Evolutionary conservation across 2,888 invertebrate species (phyloP).

Genomic region (Chaitophorus viminalis): DNA sequence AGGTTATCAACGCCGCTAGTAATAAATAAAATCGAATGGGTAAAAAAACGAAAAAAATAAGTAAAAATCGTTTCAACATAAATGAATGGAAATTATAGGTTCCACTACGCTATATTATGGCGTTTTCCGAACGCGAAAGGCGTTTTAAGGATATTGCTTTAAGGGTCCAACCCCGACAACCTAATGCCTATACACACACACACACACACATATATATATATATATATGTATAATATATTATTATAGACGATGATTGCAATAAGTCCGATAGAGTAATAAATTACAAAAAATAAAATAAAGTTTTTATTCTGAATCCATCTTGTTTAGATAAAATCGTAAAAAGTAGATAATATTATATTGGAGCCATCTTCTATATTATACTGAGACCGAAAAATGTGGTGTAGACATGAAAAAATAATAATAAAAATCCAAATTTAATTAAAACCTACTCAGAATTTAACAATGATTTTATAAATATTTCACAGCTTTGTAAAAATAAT

Average conservation of each 20-base stretch:
- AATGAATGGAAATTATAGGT: conserved; percentile 54
- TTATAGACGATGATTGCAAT: conserved; percentile 1
- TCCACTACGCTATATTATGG: conserved; percentile 30
- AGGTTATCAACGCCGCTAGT: conserved; percentile 47
- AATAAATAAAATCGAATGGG: conserved; percentile 51
- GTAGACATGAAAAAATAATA: neutral
- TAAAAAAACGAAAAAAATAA: conserved; percentile 18
- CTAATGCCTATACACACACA: neutral
- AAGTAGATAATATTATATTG: conserved; percentile 14
- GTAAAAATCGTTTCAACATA: conserved; percentile 35
- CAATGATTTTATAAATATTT: neutral
- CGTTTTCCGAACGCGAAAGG: conserved; percentile 47
- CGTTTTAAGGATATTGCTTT: conserved; percentile 60
- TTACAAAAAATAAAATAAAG: conserved; percentile 26
- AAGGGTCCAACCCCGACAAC: conserved; percentile 18
- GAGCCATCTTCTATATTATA: neutral
- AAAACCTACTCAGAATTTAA: neutral
- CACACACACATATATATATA: neutral
- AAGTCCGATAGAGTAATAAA: conserved; percentile 41
- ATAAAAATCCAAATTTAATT: neutral
- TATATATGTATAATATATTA: conserved; percentile 8
- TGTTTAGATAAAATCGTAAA: conserved; percentile 47
- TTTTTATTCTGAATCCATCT: conserved; percentile 30
- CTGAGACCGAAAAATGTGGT: neutral
- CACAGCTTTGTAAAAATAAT: neutral